Percentiles rank a stretch among this genome's conserved stretches.
Conservation (phyloP, 2,888 invertebrate species). For the Timema podura region DNA sequence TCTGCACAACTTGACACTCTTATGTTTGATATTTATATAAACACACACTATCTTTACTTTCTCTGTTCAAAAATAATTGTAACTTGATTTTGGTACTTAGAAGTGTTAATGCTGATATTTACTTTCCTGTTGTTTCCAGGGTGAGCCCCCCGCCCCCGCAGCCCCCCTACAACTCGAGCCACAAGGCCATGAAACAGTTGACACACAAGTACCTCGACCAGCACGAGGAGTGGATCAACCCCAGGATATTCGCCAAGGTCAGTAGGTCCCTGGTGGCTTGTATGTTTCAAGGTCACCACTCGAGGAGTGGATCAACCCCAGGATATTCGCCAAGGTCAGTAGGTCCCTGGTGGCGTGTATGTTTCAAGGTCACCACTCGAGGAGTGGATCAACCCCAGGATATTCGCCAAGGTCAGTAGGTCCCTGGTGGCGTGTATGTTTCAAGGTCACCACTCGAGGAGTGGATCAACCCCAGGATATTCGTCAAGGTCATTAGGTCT, state of each 20-base stretch:
- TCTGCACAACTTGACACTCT: too few relatives aligned
- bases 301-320: constrained; percentile 12
- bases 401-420: constrained; percentile 11
- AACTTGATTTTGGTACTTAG: too few relatives aligned
- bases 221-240: constrained; percentile 14
- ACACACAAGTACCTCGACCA: constrained; percentile 1
- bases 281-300: too few relatives aligned
- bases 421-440: too few relatives aligned
- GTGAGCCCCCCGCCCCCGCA: constrained; percentile 6
- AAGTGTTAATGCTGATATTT: too few relatives aligned
- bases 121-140: neutral
- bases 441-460: neutral
- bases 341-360: too few relatives aligned
- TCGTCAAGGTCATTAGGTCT: constrained; percentile 2
- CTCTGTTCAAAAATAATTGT: too few relatives aligned
- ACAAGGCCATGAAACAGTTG: constrained; percentile 9
- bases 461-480: constrained; percentile 10
- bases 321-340: constrained; percentile 12
- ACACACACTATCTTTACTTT: too few relatives aligned
- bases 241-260: constrained; percentile 9
- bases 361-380: neutral
- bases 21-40: too few relatives aligned
- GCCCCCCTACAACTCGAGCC: neutral
- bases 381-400: constrained; percentile 11
- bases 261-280: neutral